phyloP scores from a whole-genome alignment of 2,797 vertebrate genomes.

The Urosaurus nigricauda region DNA sequence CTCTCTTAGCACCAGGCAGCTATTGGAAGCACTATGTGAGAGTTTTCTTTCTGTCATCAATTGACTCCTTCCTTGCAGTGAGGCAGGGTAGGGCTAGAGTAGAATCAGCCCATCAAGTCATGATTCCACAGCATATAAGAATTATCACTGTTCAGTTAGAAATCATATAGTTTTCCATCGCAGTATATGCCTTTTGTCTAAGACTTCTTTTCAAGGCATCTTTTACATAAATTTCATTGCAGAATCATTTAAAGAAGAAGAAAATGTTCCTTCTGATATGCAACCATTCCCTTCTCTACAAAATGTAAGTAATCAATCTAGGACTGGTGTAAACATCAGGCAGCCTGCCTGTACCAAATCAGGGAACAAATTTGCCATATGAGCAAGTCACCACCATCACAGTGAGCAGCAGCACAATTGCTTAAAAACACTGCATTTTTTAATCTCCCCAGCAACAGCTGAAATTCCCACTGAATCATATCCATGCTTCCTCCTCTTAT shows the following conservation, averaged over 20 bases:
- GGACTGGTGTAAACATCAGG: background rate
- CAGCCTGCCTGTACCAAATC: background rate
- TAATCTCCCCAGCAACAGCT: background rate
- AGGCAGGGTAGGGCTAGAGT: too few relatives aligned
- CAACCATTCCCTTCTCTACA: constrained; percentile 96
- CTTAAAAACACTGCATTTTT: background rate
- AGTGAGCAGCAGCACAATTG: background rate
- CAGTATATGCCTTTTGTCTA: background rate
- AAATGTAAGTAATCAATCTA: constrained; percentile 81
- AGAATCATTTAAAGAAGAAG: constrained; percentile 89
- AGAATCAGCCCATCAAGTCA: background rate
- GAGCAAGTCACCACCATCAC: background rate
- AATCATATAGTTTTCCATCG: background rate
- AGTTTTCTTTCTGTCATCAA: background rate
- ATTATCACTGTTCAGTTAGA: background rate
- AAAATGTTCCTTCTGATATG: constrained; percentile 88
- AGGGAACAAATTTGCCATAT: background rate
- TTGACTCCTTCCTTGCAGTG: background rate
- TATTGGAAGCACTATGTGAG: background rate
- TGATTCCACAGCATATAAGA: background rate
- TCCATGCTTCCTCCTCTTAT: background rate
- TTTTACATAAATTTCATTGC: constrained; percentile 64
- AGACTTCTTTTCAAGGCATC: background rate
- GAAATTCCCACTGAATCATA: background rate
- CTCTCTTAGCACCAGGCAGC: background rate